Base-by-base conservation (phyloP, 2,888 invertebrate species). In the Abrostola triplasia region DNA sequence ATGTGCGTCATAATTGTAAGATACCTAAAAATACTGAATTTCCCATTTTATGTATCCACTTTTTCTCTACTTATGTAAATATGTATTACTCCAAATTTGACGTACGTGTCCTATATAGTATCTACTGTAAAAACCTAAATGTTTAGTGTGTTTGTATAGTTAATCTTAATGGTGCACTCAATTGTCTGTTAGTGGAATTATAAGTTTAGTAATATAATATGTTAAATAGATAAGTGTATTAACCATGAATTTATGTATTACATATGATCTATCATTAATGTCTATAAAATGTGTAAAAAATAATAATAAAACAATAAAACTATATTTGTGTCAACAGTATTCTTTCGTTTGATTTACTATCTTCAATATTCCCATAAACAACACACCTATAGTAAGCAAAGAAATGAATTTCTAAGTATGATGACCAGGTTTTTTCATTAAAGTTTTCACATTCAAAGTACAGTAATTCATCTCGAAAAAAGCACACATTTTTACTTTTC, bases 251-350 rank as follows among this genome's bases (percentile, higher is more conserved):
- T 12, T 44, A 24, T 24, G 44, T 47, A 9, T 48, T 12, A 51
- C 49, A 37, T 44, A 44, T 44, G 38, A 59, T 6, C 24, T 64
- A 59, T 41, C 4, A 54, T 64, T 52, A 47, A 52, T 59, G 64
- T 64, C 51, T 60, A 48, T 49, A 59, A 40, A 48, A 36, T 50
- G 41, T 64, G 50, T 59, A 44, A 55, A 56, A 10, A 59, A 59
- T 56, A 52, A 64, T n/a, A n/a, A n/a, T n/a, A n/a, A 44, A 55
- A 56, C 12, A 59, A 59, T 56, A 52, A 64, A 56, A 11, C 10
- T 24, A 56, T 59, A 64, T 55, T 55, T 51, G 55, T 59, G 56
- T 64, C 48, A 59, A 52, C 36, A 7, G 9, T 35, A 38, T 11
- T 10, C 1, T 40, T 49, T 40, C 9, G 47, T 64, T 64, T 64